phyloP scores from a whole-genome alignment of 2,797 vertebrate species.

The Premnoplex brunnescens region DNA sequence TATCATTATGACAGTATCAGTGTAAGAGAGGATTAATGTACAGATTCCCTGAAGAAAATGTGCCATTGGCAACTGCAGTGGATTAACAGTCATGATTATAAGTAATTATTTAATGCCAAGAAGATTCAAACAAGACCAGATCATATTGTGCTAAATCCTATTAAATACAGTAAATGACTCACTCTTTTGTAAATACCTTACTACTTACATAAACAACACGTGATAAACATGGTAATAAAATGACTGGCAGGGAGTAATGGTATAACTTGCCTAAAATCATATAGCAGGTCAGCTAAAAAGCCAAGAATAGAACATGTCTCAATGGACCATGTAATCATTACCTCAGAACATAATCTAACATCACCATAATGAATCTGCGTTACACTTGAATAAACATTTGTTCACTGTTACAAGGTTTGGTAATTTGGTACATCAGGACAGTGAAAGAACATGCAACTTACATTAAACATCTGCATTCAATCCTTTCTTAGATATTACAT shows the following conservation, averaged over 20 bases:
- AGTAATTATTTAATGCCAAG: constrained; percentile 23
- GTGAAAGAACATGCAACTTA: not conserved
- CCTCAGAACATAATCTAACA: constrained; percentile 14
- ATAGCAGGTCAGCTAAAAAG: constrained; percentile 7
- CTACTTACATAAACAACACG: not conserved
- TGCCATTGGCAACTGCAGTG: not conserved
- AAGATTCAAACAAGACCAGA: constrained; percentile 19
- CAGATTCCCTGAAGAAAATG: constrained; percentile 25
- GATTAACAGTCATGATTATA: constrained; percentile 2
- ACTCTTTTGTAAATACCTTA: not conserved
- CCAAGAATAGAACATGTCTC: not conserved
- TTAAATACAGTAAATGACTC: constrained; percentile 5
- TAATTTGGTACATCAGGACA: not conserved
- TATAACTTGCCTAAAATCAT: not conserved
- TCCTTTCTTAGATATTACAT: not conserved
- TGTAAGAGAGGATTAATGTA: constrained; percentile 31
- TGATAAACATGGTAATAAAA: not conserved
- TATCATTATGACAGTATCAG: not conserved
- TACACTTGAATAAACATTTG: constrained; percentile 46
- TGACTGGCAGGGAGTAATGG: not conserved
- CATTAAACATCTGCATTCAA: not conserved
- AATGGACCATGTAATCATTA: constrained; percentile 2
- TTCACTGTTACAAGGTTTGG: not conserved
- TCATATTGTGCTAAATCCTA: constrained; percentile 22
- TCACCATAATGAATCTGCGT: constrained; percentile 2